Evolutionary conservation across 92 coral and sea anemone genomes (phyloP).

Genomic region (Umimayanthus chanpuru): DNA sequence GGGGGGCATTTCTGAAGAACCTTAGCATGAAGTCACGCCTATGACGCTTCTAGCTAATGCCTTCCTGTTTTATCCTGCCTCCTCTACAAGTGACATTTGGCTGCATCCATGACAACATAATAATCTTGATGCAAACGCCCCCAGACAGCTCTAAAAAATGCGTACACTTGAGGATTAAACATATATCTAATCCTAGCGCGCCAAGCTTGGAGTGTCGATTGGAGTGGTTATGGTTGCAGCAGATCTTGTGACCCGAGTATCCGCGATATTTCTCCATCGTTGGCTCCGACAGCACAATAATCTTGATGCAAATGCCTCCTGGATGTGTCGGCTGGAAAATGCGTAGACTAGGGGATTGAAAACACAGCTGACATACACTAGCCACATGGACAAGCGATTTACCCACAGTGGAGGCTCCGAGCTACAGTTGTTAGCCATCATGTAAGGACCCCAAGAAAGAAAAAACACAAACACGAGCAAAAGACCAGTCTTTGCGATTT

Average conservation of each 20-base stretch:
- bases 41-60: too few species aligned
- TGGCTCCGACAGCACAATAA: neutral
- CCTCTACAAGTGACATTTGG: too few species aligned
- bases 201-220: neutral
- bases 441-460: slow-evolving; percentile 89
- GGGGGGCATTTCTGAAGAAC: too few species aligned
- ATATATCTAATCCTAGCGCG: neutral
- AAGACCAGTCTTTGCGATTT: slow-evolving; percentile 89
- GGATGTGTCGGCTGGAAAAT: slow-evolving; percentile 79
- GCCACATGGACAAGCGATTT: slow-evolving; percentile 77
- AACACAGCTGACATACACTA: slow-evolving; percentile 79
- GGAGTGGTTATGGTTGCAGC: neutral
- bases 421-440: slow-evolving; percentile 80
- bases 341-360: slow-evolving; percentile 92
- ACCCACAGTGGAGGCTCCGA: slow-evolving; percentile 63
- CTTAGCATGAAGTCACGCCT: too few species aligned
- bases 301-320: slow-evolving; percentile 60
- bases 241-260: neutral
- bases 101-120: too few species aligned
- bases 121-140: too few species aligned
- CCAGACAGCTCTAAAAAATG: too few species aligned
- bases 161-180: too few species aligned
- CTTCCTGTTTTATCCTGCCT: too few species aligned
- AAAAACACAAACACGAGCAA: slow-evolving; percentile 80
- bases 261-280: neutral